A percentile compares a stretch with the other conserved stretches of the same genome.
These are phyloP conservation scores for Trissolcus brochymenae DNA, from an alignment of 2,888 invertebrate species.

Conservation along the genomic window DNA sequence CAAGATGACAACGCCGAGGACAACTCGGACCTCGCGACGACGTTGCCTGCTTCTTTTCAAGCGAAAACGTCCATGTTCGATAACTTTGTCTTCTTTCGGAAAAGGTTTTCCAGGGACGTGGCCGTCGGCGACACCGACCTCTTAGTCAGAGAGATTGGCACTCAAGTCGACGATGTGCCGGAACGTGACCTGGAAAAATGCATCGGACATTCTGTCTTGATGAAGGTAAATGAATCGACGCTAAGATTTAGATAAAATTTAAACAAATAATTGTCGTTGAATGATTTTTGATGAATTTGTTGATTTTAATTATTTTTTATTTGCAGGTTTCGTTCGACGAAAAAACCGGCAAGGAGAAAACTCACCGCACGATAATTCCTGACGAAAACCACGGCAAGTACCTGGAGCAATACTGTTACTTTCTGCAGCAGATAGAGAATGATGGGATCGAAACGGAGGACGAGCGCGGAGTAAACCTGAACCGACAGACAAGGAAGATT, in stretches of 20 bases:
- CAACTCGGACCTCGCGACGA: neutral
- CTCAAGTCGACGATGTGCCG: conserved; percentile 65
- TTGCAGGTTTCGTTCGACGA: conserved; percentile 41
- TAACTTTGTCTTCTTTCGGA: conserved; percentile 62
- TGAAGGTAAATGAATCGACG: conserved; percentile 59
- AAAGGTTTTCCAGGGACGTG: conserved; percentile 58
- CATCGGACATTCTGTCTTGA: conserved; percentile 67
- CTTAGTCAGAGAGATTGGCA: conserved; percentile 59
- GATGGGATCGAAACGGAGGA: conserved; percentile 63
- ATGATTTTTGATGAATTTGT: no score
- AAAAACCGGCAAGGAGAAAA: conserved; percentile 46
- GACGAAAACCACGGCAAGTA: conserved; percentile 66
- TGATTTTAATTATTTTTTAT: no score
- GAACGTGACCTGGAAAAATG: conserved; percentile 69
- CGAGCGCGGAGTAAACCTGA: conserved; percentile 2
- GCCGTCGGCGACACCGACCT: conserved; percentile 58
- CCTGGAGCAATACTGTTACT: conserved; percentile 69
- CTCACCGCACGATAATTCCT: conserved; percentile 48
- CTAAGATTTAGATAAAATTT: no score
- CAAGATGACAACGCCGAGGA: conserved; percentile 63
- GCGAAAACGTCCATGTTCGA: conserved; percentile 54
- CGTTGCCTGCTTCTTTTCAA: conserved; percentile 17
- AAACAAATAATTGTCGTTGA: no score
- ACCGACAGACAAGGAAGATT: conserved; percentile 11
- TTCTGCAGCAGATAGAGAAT: conserved; percentile 68